Conservation (phyloP, 2,888 invertebrate genomes). For the Metacarcinus magister region DNA sequence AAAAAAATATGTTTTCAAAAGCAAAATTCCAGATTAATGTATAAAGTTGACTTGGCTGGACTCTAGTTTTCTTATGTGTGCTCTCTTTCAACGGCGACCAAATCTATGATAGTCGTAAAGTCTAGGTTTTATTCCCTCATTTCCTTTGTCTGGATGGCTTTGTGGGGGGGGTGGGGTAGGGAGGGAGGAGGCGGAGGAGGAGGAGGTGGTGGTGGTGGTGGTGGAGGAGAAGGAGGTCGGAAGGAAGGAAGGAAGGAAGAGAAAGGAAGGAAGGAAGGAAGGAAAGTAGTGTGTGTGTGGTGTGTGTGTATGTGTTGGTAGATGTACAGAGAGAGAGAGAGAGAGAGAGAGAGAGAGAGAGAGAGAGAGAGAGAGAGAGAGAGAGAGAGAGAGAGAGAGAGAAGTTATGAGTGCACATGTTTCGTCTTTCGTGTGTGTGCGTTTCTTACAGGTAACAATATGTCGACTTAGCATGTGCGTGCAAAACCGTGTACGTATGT, state of each 20-base stretch:
- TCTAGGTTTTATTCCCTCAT: conserved; percentile 69
- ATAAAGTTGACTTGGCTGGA: conserved; percentile 74
- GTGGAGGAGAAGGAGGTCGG: not conserved
- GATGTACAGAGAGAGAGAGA: too few relatives aligned
- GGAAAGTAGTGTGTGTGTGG: not conserved
- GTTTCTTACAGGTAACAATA: not conserved
- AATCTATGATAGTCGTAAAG: conserved; percentile 73
- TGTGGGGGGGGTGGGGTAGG: conserved; percentile 1
- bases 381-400: too few relatives aligned
- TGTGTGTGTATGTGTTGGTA: conserved; percentile 28
- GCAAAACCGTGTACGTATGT: not conserved
- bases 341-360: too few relatives aligned
- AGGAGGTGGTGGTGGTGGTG: not conserved
- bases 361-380: too few relatives aligned
- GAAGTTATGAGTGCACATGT: not conserved
- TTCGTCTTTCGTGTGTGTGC: not conserved
- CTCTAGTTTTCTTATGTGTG: conserved; percentile 70
- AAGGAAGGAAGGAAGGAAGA: not conserved
- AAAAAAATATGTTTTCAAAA: conserved; percentile 68
- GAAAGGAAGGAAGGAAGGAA: not conserved
- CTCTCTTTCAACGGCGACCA: conserved; percentile 56
- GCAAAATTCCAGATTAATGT: conserved; percentile 77
- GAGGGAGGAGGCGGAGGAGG: not conserved
- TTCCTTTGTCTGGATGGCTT: conserved; percentile 67
- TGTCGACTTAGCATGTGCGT: not conserved